Percentiles rank a stretch among this genome's conserved stretches.
Conservation (phyloP, 2,113 vertebrate species). For the Pseudorectes ferrugineus region DNA sequence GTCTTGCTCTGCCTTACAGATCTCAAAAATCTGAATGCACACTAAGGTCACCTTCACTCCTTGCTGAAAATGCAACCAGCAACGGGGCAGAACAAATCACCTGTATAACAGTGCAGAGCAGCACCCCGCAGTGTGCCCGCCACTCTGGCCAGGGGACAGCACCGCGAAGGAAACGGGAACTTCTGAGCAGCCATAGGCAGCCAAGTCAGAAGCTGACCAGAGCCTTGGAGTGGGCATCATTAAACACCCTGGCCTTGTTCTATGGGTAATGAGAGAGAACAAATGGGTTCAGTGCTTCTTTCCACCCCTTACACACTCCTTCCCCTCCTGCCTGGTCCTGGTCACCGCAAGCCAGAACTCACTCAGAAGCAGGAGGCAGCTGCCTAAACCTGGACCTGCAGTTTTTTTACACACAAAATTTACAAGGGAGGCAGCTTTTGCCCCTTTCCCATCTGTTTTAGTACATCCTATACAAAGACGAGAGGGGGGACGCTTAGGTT, state of each 20-base stretch:
- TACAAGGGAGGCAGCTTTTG: background rate
- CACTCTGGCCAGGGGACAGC: background rate
- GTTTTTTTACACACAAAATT: background rate
- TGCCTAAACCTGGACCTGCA: background rate
- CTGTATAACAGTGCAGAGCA: background rate
- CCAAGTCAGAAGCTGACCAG: background rate
- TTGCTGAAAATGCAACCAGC: background rate
- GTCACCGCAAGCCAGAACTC: background rate
- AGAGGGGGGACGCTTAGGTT: background rate
- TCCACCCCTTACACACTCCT: background rate
- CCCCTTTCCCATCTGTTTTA: background rate
- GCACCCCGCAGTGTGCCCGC: background rate
- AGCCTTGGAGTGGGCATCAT: background rate
- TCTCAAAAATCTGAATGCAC: background rate
- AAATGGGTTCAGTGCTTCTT: background rate
- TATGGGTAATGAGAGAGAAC: background rate
- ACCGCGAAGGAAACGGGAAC: fast-evolving
- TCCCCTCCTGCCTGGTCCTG: background rate
- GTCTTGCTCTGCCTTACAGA: background rate
- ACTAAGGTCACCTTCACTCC: background rate
- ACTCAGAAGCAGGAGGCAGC: background rate
- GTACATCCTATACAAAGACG: fast-evolving
- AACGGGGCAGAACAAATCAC: background rate
- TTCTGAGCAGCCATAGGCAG: fast-evolving
- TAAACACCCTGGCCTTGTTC: background rate